Conservation (phyloP, 2,113 vertebrate genomes). For the Hiodon alosoides region DNA sequence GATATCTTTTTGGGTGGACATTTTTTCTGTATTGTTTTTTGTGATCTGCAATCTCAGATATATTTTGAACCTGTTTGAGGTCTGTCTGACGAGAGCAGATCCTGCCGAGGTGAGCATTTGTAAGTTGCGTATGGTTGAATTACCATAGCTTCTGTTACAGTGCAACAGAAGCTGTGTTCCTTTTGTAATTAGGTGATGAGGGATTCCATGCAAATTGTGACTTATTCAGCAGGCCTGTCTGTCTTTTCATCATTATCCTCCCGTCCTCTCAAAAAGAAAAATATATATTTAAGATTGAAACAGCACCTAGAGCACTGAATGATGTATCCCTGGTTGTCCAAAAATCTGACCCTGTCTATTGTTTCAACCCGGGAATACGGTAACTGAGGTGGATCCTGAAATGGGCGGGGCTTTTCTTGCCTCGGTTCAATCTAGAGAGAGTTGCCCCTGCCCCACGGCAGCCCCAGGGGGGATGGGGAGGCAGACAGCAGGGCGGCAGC, state of each 20-base stretch:
- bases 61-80: not conserved
- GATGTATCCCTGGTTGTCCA: not conserved
- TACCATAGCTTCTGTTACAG: too few species aligned
- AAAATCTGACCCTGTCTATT: too few species aligned
- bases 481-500: not conserved
- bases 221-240: too few species aligned
- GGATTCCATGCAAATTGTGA: too few species aligned
- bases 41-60: not conserved
- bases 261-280: not conserved
- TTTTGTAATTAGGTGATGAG: too few species aligned
- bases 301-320: not conserved
- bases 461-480: constrained; percentile 49
- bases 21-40: not conserved
- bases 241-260: too few species aligned
- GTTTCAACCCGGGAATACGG: not conserved
- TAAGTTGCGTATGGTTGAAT: too few species aligned
- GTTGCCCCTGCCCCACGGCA: constrained; percentile 40
- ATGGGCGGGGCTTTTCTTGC: not conserved
- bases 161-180: too few species aligned
- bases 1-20: constrained; percentile 29
- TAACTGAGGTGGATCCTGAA: not conserved
- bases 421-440: constrained; percentile 57
- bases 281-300: not conserved
- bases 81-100: not conserved
- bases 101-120: too few species aligned